phyloP scores from a whole-genome alignment of 2,113 vertebrate species.

The Todiramphus saurophagus region DNA sequence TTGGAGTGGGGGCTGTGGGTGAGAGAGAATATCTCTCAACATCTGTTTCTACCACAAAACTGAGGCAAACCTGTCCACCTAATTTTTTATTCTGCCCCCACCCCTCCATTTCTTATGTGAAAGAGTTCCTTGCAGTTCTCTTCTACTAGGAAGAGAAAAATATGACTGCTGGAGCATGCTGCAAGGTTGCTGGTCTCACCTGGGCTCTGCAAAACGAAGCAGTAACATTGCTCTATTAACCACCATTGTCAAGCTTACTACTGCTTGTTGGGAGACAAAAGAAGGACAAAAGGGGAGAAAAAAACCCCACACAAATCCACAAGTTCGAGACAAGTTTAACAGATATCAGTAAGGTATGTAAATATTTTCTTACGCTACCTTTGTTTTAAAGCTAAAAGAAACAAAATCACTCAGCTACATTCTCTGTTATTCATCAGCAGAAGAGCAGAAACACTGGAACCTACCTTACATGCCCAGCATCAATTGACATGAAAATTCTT shows the following conservation, averaged over 20 bases:
- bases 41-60: background rate
- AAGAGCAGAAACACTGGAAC: background rate
- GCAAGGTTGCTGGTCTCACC: background rate
- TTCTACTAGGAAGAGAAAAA: background rate
- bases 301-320: accelerated
- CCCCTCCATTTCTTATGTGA: background rate
- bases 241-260: background rate
- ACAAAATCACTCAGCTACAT: background rate
- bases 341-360: background rate
- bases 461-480: background rate
- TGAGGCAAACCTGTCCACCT: accelerated
- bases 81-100: background rate
- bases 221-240: background rate
- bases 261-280: background rate
- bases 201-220: background rate
- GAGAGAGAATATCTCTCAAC: background rate
- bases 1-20: background rate
- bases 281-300: background rate
- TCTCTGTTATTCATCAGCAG: background rate
- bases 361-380: background rate
- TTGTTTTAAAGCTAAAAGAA: background rate
- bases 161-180: background rate
- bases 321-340: background rate
- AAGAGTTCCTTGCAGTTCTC: background rate
- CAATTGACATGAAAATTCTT: background rate